Evolutionary conservation across 2,797 vertebrate species (phyloP), one percentile per base, ranked within the genome.

Genomic region (Somateria mollissima): DNA sequence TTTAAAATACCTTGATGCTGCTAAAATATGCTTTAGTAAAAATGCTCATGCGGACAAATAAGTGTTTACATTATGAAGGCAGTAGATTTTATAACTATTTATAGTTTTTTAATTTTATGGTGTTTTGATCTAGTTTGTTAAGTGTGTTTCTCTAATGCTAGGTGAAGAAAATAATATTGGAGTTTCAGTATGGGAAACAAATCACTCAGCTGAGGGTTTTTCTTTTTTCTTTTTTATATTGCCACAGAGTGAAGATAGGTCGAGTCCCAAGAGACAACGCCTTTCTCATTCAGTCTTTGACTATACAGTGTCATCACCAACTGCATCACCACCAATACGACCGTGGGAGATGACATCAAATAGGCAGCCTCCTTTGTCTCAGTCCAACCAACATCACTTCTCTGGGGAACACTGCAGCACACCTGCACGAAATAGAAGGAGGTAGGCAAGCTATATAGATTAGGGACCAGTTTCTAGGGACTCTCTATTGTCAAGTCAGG

Each of bases 211-310:
- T 65, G 51, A 84, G 32, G n/a, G 12, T 3, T 94, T 92, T 90
- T 94, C 43, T 43, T 43, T 43, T 43, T 43, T 43, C 16, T 96
- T 95, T 15, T 58, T 60, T 70, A 54, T 37, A 62, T 92, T 93
- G 73, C 16, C 97, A 60, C 57, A 99, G 99, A 99, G 98, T 95
- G 99, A 99, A 97, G 99, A 99, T 96, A 99, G 98, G 93, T 98
- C 99, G 89, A 99, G 99, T 97, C 99, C 99, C 64, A 99, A 99
- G 98, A 98, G 99, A 96, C 99, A 99, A 96, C 98, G 98, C 92
- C 98, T 99, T 96, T 99, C 99, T 96, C 98, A 99, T 97, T 98
- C 99, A 28, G 98, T 99, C 78, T 97, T 99, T 96, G 99, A 99
- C 93, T 98, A 98, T 92, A 98, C 98, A 89, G 97, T 98, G 6